phyloP scores from a whole-genome alignment of 1,140 invertebrate genomes.

The Drosophila auraria region DNA sequence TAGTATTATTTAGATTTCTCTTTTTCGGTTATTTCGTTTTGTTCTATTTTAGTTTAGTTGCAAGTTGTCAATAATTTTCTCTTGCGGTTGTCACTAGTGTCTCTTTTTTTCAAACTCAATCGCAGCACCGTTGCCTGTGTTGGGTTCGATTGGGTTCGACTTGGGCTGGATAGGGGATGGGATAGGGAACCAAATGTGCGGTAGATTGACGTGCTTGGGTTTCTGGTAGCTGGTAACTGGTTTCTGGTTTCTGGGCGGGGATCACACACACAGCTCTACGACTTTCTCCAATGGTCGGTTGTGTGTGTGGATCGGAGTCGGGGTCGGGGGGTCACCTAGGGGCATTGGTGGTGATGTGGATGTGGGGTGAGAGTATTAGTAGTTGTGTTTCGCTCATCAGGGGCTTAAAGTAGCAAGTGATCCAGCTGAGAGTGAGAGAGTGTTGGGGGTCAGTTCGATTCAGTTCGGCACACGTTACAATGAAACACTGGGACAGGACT shows the following conservation, averaged over 20 bases:
- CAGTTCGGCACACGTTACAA: constrained; percentile 30
- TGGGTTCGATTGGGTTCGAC: constrained; percentile 53
- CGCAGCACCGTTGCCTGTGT: constrained; percentile 77
- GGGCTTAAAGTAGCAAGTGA: constrained; percentile 24
- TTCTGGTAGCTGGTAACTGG: background rate
- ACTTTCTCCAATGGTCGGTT: constrained; percentile 35
- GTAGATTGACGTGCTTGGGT: constrained; percentile 29
- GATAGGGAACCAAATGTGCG: constrained; percentile 51
- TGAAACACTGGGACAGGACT: constrained; percentile 1
- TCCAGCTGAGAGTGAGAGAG: constrained; percentile 12
- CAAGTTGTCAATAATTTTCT: constrained; percentile 60
- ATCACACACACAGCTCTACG: constrained; percentile 29
- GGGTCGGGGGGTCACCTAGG: constrained; percentile 2
- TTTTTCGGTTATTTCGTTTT: constrained; percentile 54
- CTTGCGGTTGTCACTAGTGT: constrained; percentile 84
- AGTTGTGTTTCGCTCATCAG: constrained; percentile 24
- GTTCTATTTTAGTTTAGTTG: constrained; percentile 54
- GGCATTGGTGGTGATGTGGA: constrained; percentile 6
- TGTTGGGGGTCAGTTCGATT: constrained; percentile 20
- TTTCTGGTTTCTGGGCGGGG: background rate
- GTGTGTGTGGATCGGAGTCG: constrained; percentile 11
- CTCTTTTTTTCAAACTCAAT: constrained; percentile 85
- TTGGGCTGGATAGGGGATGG: constrained; percentile 30
- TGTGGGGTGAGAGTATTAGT: constrained; percentile 57
- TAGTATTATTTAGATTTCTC: constrained; percentile 63